Evolutionary conservation across 1,140 invertebrate species (phyloP), one percentile per base, ranked within the genome.

Genomic region (Drosophila persimilis): DNA sequence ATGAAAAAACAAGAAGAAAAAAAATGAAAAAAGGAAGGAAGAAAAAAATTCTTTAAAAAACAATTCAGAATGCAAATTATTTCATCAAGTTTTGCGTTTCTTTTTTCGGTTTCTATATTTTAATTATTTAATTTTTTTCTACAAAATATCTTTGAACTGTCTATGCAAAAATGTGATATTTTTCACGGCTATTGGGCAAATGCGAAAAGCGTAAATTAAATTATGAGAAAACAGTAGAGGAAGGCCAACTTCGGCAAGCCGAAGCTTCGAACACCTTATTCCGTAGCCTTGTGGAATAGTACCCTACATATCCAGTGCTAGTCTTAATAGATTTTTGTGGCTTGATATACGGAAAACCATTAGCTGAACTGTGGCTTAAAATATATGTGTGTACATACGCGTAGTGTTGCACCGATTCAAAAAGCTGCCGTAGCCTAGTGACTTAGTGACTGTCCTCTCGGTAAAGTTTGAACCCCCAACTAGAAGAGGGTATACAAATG

Each of bases 1-100:
- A 20, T 20, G 1, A 20, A 47, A 41, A 47, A 67, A 63, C 56
- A 50, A 58, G 62, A 57, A 62, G 55, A 62, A 11, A 13, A 39
- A 5, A 13, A 13, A 58, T 24, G 20, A 51, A 55, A 79, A 44
- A 45, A 29, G 6, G 35, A 74, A 75, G 47, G 43, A 76, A 75
- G 54, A 56, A 44, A 60, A 81, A 86, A 86, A 66, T 69, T 75
- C 41, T 69, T 83, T 85, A 39, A 61, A 52, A 57, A 86, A 86
- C 66, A 78, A 79, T 88, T 88, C 65, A 63, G 73, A 83, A 88
- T 88, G 83, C 74, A 78, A 86, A 77, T 80, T 74, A 70, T 78
- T 69, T 47, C 22, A 51, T 70, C 54, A 51, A 50, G 58, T 69
- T 44, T 61, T 50, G 35, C 26, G 43, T 65, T 73, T 46, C 57